phyloP scores from a whole-genome alignment of 1,140 invertebrate genomes.

The Lanistes nyassanus region DNA sequence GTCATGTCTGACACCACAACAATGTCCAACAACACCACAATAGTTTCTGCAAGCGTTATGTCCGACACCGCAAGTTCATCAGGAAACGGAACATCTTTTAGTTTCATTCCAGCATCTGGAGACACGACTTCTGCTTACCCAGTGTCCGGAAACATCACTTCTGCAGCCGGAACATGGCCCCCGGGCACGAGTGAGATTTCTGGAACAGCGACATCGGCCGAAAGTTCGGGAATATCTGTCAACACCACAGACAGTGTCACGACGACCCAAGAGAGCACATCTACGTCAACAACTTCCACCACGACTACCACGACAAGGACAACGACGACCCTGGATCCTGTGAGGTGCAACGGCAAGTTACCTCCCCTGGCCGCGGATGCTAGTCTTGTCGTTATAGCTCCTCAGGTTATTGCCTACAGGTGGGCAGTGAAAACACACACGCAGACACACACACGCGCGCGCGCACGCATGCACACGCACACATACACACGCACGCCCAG shows the following conservation, averaged over 20 bases:
- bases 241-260: background rate
- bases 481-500: slow-evolving; percentile 6
- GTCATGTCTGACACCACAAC: no score
- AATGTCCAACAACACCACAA: no score
- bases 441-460: background rate
- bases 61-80: no score
- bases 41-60: no score
- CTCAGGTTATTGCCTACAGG: background rate
- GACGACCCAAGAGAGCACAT: background rate
- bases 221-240: background rate
- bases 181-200: no score
- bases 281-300: background rate
- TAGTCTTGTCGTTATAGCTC: background rate
- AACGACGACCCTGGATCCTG: background rate
- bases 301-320: background rate
- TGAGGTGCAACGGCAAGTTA: background rate
- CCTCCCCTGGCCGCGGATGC: background rate
- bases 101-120: no score
- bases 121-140: no score
- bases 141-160: no score
- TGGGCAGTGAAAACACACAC: background rate
- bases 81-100: no score
- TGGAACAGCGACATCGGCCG: no score
- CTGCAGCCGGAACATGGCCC: no score
- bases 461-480: background rate